A percentile compares a stretch with the other conserved stretches of the same genome.
Evolutionary conservation across 2,797 vertebrate genomes (phyloP).

Genomic region (Lithobates pipiens): DNA sequence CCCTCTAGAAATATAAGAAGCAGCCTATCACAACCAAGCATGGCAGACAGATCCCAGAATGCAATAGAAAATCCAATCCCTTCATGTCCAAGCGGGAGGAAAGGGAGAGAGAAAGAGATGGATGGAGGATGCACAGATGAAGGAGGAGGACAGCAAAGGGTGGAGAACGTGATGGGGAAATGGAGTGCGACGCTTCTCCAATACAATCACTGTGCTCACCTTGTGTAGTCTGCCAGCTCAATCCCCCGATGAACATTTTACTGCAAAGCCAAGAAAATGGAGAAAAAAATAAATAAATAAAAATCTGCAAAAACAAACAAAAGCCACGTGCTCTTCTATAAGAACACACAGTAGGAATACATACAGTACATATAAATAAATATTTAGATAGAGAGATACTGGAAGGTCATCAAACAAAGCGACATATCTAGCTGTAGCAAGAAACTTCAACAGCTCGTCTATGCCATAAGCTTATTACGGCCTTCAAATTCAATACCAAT

Average conservation of each 20-base stretch:
- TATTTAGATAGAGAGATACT: background rate
- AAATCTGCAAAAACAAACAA: constrained; percentile 35
- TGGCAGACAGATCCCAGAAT: constrained; percentile 38
- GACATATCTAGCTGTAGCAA: too few relatives aligned
- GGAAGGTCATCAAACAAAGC: background rate
- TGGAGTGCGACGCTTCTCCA: background rate
- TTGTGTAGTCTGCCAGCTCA: constrained; percentile 98
- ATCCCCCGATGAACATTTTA: constrained; percentile 98
- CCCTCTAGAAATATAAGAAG: constrained; percentile 85
- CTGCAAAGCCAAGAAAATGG: constrained; percentile 79
- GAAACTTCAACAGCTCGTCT: too few relatives aligned
- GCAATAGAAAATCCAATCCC: constrained; percentile 52
- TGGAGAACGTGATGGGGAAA: constrained; percentile 39
- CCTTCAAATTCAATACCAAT: too few relatives aligned
- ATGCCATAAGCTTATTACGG: too few relatives aligned
- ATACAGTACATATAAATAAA: background rate
- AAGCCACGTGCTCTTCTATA: constrained; percentile 15
- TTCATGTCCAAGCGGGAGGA: constrained; percentile 31
- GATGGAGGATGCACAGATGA: constrained; percentile 35
- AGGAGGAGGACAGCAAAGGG: constrained; percentile 42
- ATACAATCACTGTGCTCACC: constrained; percentile 79
- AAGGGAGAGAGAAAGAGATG: constrained; percentile 17
- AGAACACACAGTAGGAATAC: background rate
- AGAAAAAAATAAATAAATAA: constrained; percentile 62
- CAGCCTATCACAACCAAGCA: constrained; percentile 34